phyloP scores from a whole-genome alignment of 2,888 invertebrate species.

The Nemurella pictetii region DNA sequence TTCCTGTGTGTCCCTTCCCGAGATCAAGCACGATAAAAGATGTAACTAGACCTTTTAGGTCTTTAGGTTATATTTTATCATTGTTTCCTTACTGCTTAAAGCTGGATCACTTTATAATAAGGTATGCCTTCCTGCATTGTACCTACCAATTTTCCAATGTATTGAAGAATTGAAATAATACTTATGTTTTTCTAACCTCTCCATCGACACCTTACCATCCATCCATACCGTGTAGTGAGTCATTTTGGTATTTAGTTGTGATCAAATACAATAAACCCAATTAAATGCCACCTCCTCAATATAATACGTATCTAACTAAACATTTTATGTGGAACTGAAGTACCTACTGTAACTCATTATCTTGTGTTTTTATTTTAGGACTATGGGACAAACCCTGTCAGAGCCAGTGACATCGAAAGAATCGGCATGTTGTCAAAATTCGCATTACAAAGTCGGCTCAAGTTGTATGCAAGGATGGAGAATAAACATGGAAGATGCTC shows the following conservation, averaged over 20 bases:
- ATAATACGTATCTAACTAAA: not conserved
- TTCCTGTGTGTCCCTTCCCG: not conserved
- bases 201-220: no score
- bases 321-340: not conserved
- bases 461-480: constrained; percentile 99
- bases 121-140: not conserved
- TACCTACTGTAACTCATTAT: not conserved
- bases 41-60: not conserved
- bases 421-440: constrained; percentile 78
- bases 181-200: not conserved
- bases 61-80: not conserved
- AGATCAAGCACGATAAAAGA: not conserved
- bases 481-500: constrained; percentile 98
- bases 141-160: no score
- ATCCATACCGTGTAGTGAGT: no score
- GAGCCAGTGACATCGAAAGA: constrained; percentile 94
- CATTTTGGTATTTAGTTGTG: no score
- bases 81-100: not conserved
- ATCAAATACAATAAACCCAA: no score
- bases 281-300: no score
- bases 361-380: constrained; percentile 19
- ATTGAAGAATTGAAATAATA: no score
- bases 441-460: constrained; percentile 79
- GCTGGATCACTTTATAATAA: not conserved
- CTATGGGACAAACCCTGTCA: constrained; percentile 96